phyloP scores from a whole-genome alignment of 2,888 invertebrate species.

The Melinopterus prodromus region DNA sequence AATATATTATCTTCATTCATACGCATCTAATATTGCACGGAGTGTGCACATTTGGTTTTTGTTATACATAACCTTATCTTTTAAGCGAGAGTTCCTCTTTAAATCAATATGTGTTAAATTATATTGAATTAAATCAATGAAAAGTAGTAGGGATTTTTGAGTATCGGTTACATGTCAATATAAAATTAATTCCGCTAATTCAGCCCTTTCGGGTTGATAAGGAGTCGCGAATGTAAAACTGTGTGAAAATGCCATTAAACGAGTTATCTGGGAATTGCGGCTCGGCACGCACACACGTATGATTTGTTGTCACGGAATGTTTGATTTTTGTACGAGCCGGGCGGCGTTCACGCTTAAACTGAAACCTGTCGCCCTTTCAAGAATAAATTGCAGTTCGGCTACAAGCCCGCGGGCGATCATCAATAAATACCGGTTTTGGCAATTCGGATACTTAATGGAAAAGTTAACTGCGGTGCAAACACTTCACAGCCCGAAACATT shows the following conservation, averaged over 20 bases:
- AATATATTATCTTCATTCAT: no score
- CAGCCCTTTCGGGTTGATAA: background rate
- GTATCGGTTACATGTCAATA: background rate
- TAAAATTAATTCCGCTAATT: background rate
- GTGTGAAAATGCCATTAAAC: constrained; percentile 25
- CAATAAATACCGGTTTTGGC: background rate
- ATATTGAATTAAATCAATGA: no score
- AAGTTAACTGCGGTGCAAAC: background rate
- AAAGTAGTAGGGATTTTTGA: background rate
- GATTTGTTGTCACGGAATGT: constrained; percentile 4
- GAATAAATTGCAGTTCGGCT: background rate
- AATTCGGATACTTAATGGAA: background rate
- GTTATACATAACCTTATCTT: no score
- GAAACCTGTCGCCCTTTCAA: background rate
- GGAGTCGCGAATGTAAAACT: constrained; percentile 11
- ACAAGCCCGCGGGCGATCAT: background rate
- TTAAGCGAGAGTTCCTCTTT: no score
- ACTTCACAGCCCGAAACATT: background rate
- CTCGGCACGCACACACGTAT: background rate
- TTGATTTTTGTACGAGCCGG: background rate
- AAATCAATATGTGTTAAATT: no score
- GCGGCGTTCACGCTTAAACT: background rate
- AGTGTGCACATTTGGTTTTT: no score
- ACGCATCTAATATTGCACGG: no score
- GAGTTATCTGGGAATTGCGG: background rate